Percentiles rank a stretch among this genome's conserved stretches.
Conservation (phyloP, 2,113 vertebrate species). For the Polyodon spathula region DNA sequence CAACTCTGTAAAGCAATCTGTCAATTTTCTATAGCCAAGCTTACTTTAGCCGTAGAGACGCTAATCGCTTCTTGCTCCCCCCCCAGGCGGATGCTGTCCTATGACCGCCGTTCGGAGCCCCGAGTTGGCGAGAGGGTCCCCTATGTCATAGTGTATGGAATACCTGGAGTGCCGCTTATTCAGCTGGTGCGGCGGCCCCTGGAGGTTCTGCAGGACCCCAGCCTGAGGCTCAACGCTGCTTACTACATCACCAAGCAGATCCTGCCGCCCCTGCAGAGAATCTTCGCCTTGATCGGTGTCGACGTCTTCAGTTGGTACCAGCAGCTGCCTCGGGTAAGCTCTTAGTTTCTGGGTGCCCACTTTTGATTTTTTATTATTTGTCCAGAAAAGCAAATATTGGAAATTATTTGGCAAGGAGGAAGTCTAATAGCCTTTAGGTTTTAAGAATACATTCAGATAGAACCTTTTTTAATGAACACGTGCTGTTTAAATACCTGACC, state of each 20-base stretch:
- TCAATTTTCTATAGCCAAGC: no score
- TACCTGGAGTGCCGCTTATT: conserved; percentile 86
- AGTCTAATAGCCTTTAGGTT: no score
- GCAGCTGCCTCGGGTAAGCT: conserved; percentile 81
- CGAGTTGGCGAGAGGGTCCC: conserved; percentile 89
- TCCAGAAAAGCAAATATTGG: no score
- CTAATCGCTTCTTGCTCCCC: conserved; percentile 15
- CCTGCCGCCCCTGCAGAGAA: conserved; percentile 79
- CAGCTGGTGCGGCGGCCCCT: conserved; percentile 81
- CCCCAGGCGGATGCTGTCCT: conserved; percentile 76
- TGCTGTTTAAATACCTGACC: no score
- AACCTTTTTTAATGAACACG: no score
- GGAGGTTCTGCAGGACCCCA: conserved; percentile 79
- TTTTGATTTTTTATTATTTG: no score
- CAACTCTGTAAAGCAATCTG: no score
- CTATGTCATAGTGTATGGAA: conserved; percentile 84
- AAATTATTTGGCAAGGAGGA: no score
- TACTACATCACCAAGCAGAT: conserved; percentile 97
- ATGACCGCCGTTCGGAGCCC: conserved; percentile 84
- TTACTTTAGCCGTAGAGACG: no score
- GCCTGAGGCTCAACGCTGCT: conserved; percentile 75
- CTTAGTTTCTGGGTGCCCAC: background rate
- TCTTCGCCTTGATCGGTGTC: conserved; percentile 88
- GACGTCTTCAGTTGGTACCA: conserved; percentile 95
- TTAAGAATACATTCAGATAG: no score